Conservation (phyloP, 2,797 vertebrate genomes). For the Mionectes olivaceus region DNA sequence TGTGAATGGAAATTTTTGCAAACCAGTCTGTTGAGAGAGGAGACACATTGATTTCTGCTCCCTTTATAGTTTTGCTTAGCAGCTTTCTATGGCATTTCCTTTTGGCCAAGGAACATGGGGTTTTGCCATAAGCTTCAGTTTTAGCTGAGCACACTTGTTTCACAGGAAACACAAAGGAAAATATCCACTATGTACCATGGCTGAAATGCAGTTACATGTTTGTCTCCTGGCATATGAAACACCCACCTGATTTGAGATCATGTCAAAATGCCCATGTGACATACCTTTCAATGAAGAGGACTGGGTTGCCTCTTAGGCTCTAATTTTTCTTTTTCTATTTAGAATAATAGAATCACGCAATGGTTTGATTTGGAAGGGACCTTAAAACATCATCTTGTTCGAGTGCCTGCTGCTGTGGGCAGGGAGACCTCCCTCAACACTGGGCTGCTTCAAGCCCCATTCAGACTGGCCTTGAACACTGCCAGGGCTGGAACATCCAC, state of each 20-base stretch:
- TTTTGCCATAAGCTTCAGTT: not conserved
- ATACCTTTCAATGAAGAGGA: not conserved
- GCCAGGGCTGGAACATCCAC: not conserved
- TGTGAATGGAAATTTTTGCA: not conserved
- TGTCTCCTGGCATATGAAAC: not conserved
- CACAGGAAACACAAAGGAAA: not conserved
- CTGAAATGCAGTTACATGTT: not conserved
- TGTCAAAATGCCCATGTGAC: not conserved
- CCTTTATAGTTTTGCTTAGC: not conserved
- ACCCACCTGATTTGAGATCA: not conserved
- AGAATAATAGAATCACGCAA: not conserved
- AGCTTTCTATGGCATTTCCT: not conserved
- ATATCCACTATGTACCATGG: not conserved
- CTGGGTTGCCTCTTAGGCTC: not conserved
- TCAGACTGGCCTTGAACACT: not conserved
- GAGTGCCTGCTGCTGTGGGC: not conserved
- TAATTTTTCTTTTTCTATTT: not conserved
- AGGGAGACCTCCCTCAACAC: not conserved
- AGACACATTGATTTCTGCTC: not conserved
- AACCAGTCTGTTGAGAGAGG: not conserved
- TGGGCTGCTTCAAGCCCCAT: not conserved
- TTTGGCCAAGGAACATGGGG: not conserved
- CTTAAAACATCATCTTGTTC: not conserved
- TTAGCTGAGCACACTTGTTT: not conserved
- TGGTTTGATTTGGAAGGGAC: not conserved